Percentiles rank a stretch among this genome's conserved stretches.
Evolutionary conservation across 2,113 vertebrate species (phyloP).

Genomic region (Candoia aspera): DNA sequence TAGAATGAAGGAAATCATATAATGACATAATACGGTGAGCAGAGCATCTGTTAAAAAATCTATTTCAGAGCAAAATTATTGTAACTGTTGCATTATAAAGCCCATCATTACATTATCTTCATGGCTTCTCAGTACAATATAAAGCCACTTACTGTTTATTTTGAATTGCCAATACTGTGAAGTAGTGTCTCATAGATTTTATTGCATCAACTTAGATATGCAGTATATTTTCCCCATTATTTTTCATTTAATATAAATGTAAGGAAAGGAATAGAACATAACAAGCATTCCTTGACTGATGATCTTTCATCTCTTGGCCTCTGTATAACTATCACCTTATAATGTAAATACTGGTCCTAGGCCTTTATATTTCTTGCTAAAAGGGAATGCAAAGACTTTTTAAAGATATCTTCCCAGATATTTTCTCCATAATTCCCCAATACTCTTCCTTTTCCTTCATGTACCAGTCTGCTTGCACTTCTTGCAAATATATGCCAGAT

Average conservation of each 20-base stretch:
- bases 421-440: not conserved
- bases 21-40: not conserved
- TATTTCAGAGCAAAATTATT: not conserved
- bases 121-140: not conserved
- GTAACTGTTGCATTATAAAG: not conserved
- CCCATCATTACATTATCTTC: not conserved
- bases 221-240: not conserved
- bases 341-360: not conserved
- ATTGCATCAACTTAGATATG: not conserved
- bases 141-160: constrained; percentile 13
- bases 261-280: constrained; percentile 4
- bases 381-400: not conserved
- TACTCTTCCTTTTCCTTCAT: not conserved
- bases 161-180: not conserved
- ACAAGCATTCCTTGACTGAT: not conserved
- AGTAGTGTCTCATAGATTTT: constrained; percentile 8
- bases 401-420: not conserved
- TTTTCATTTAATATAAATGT: not conserved
- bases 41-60: not conserved
- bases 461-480: not conserved
- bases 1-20: not conserved
- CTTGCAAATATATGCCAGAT: not conserved
- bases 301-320: not conserved
- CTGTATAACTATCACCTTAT: not conserved
- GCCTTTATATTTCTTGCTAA: not conserved